phyloP scores from a whole-genome alignment of 2,888 invertebrate genomes.

The Linnaemya vulpina region DNA sequence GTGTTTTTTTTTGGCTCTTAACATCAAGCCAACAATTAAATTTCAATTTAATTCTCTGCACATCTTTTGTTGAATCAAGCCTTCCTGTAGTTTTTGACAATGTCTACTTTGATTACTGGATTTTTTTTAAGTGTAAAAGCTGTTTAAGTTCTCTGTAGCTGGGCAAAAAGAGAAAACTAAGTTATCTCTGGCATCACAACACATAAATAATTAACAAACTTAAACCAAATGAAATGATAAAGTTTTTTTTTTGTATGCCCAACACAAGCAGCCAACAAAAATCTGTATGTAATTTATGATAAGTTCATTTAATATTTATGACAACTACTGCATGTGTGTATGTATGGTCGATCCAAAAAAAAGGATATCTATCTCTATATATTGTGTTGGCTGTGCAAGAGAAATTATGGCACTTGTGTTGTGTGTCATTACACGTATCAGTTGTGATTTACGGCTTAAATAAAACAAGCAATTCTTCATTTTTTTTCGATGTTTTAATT shows the following conservation, averaged over 20 bases:
- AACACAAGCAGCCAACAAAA: constrained; percentile 41
- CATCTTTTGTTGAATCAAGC: too few species aligned
- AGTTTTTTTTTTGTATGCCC: constrained; percentile 68
- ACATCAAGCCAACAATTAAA: too few species aligned
- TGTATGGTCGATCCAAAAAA: constrained; percentile 22
- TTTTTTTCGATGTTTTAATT: constrained; percentile 72
- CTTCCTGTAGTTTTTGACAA: too few species aligned
- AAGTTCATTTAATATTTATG: constrained; percentile 84
- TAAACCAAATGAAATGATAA: constrained; percentile 77
- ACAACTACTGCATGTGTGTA: constrained; percentile 75
- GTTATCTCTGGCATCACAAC: constrained; percentile 69
- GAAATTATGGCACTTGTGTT: constrained; percentile 68
- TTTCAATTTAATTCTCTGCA: too few species aligned
- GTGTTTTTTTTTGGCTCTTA: too few species aligned
- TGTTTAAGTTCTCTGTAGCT: too few species aligned
- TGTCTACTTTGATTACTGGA: too few species aligned
- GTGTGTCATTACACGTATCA: constrained; percentile 72
- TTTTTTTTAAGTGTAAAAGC: too few species aligned
- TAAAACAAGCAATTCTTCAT: constrained; percentile 80
- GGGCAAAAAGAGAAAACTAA: constrained; percentile 43
- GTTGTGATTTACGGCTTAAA: constrained; percentile 80
- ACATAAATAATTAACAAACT: constrained; percentile 83
- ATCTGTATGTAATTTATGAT: constrained; percentile 74
- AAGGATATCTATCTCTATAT: constrained; percentile 64
- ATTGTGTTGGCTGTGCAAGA: constrained; percentile 69